Conservation (phyloP, 1,140 invertebrate genomes). For the Drosophila oshimai region DNA sequence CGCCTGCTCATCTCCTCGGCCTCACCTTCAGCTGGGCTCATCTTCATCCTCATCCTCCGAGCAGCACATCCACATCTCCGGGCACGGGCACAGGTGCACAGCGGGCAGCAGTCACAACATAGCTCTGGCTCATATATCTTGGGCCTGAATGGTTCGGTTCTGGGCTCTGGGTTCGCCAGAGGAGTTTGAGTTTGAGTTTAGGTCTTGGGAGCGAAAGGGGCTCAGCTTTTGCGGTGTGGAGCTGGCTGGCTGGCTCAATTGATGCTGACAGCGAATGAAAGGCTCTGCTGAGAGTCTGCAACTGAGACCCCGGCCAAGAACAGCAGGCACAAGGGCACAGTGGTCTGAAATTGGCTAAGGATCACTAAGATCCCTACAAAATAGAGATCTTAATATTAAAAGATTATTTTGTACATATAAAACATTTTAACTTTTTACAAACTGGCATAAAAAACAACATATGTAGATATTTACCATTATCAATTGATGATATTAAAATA, state of each 20-base stretch:
- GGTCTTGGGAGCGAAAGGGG: neutral
- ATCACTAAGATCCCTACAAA: too few species aligned
- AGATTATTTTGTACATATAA: too few species aligned
- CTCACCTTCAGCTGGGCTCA: constrained; percentile 27
- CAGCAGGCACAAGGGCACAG: constrained; percentile 12
- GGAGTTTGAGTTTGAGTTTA: too few species aligned
- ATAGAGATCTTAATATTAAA: too few species aligned
- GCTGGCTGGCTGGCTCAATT: constrained; percentile 71
- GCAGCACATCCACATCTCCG: neutral
- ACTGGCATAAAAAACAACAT: too few species aligned
- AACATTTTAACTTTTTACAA: too few species aligned
- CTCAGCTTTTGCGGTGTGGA: constrained; percentile 27
- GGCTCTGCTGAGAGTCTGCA: constrained; percentile 46
- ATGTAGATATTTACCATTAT: too few species aligned
- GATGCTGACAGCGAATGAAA: constrained; percentile 81
- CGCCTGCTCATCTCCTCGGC: constrained; percentile 49
- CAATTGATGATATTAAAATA: too few species aligned
- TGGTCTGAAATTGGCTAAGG: neutral
- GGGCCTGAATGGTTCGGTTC: constrained; percentile 43
- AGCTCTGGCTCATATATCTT: constrained; percentile 74
- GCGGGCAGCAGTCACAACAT: constrained; percentile 78
- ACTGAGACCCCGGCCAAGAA: constrained; percentile 28
- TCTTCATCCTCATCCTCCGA: constrained; percentile 13
- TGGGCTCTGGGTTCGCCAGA: too few species aligned
- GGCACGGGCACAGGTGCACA: constrained; percentile 71